A percentile compares a stretch with the other conserved stretches of the same genome.
Conservation (phyloP, 2,113 vertebrate genomes). For the Aviceda subcristata region DNA sequence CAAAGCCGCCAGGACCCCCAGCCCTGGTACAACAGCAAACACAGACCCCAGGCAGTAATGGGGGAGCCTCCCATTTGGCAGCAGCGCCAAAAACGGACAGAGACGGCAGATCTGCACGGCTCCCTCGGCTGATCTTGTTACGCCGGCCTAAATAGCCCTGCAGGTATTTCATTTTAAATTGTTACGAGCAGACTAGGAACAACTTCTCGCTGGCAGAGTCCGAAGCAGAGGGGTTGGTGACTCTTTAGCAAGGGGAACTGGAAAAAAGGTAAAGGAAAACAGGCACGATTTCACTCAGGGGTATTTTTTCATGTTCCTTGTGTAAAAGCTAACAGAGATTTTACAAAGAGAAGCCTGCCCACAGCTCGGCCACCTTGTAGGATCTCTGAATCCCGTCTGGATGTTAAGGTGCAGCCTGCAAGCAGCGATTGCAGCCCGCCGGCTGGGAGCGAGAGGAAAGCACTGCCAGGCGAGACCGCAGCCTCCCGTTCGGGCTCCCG, state of each 20-base stretch:
- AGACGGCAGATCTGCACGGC: not conserved
- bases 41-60: rapidly evolving
- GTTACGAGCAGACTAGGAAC: not conserved
- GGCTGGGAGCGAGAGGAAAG: not conserved
- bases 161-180: not conserved
- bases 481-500: rapidly evolving
- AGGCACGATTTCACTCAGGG: not conserved
- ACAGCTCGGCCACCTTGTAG: not conserved
- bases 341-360: not conserved
- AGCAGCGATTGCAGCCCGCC: not conserved
- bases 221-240: not conserved
- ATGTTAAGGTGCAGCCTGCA: not conserved
- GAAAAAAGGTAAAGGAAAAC: not conserved
- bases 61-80: rapidly evolving
- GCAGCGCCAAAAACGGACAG: rapidly evolving
- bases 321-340: not conserved
- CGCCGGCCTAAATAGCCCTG: rapidly evolving
- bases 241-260: not conserved
- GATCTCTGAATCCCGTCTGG: not conserved
- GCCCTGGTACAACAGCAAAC: not conserved
- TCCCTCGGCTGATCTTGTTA: not conserved
- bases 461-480: not conserved
- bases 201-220: not conserved
- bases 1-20: not conserved
- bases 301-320: not conserved